Base-by-base conservation (phyloP, 2,797 vertebrate genomes). In the Danio aesculapii region DNA sequence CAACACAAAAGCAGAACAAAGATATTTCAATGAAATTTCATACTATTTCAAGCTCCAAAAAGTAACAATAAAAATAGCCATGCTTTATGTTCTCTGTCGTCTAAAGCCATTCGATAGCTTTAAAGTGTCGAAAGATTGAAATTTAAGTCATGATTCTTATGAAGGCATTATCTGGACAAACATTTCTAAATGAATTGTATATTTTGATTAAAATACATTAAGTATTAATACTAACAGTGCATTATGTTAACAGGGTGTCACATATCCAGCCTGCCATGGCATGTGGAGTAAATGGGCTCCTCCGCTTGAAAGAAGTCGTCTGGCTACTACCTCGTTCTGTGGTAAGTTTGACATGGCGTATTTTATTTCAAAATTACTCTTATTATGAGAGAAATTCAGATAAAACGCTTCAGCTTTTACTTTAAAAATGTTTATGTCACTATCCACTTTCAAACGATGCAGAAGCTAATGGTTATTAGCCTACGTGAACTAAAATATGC, bases 271-370 rank as follows among this genome's bases (percentile, higher is more conserved):
- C 50, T 99, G 98, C 88, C 98, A 99, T 0, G 98, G 98, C 77
- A 95, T 99, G 95, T 99, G 98, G 98, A 95, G 97, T 81, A 99
- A 98, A 91, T 99, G 98, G 98, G 98, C 98, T 8, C 98, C 98
- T 1, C 98, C 98, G 0, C 86, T 99, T 86, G 98, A 99, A 86
- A 95, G 98, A 86, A 99, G 98, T 88, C 95, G 98, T 71, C 89
- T 99, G 86, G 98, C 96, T 46, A 99, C 98, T 0, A 99, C 96
- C 0, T 99, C 98, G 0, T 99, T 99, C 84, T 99, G 98, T 87
- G 98, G 98, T 99, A 86, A 95, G 96, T 47, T 61, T 16, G 12
- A 59, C 8, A 16, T 0, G 14, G 8, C 46, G 6, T 30, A 21
- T 46, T 11, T 49, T 49, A 59, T 61, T 47, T 7, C 30, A 30